Evolutionary conservation across 1,140 invertebrate species (phyloP).

Genomic region (Mizuhopecten yessoensis): DNA sequence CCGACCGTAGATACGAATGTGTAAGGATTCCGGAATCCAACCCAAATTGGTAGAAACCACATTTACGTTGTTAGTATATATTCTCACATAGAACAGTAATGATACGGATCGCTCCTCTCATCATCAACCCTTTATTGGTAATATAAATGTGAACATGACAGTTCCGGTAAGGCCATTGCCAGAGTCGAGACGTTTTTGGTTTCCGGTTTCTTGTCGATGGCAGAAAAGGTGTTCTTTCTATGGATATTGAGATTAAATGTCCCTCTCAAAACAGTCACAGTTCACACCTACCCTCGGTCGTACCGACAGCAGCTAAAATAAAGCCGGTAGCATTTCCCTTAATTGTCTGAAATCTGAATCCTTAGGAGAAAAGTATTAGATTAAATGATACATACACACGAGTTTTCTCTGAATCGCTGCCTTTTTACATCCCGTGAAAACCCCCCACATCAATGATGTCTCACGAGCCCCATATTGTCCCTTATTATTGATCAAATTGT

Average conservation of each 20-base stretch:
- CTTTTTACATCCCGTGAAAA: background rate
- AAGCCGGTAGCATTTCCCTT: background rate
- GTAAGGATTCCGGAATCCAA: conserved; percentile 20
- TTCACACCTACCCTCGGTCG: background rate
- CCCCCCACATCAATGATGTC: too few species aligned
- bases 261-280: background rate
- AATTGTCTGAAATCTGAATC: background rate
- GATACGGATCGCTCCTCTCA: background rate
- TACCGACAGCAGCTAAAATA: background rate
- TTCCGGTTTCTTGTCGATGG: conserved; percentile 1
- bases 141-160: background rate
- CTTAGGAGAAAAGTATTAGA: background rate
- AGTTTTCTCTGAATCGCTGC: background rate
- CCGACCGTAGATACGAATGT: background rate
- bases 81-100: conserved; percentile 9
- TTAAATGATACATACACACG: background rate
- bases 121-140: background rate
- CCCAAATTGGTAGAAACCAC: background rate
- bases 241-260: background rate
- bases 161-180: background rate
- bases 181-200: background rate
- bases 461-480: too few species aligned
- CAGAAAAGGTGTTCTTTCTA: background rate
- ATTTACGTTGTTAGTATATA: background rate
- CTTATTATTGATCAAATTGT: too few species aligned